phyloP scores from a whole-genome alignment of 1,140 invertebrate genomes.

The Hermatobates lingyangjiaoensis region DNA sequence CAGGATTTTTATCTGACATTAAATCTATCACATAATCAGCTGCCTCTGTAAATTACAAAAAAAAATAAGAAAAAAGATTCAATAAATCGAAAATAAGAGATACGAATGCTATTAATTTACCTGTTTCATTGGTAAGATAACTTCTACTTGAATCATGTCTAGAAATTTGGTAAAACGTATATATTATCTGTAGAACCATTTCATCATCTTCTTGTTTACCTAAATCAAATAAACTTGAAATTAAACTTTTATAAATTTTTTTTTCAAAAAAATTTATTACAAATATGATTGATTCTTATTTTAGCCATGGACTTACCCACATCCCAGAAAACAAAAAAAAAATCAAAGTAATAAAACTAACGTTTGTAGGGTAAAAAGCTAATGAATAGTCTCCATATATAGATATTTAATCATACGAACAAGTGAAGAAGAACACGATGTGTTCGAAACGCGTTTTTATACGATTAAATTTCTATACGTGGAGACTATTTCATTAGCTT shows the following conservation, averaged over 20 bases:
- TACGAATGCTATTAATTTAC: slow-evolving; percentile 21
- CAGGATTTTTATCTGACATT: slow-evolving; percentile 89
- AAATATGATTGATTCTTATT: not conserved
- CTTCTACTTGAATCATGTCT: slow-evolving; percentile 64
- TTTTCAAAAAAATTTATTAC: not conserved
- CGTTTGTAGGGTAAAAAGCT: too few species aligned
- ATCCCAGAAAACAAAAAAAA: too few species aligned
- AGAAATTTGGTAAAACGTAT: slow-evolving; percentile 83
- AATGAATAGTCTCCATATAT: too few species aligned
- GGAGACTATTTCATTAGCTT: too few species aligned
- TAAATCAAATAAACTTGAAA: slow-evolving; percentile 20
- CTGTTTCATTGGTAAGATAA: slow-evolving; percentile 62
- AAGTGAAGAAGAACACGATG: too few species aligned
- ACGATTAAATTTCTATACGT: too few species aligned
- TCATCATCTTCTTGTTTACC: slow-evolving; percentile 95
- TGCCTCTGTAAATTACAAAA: slow-evolving; percentile 16
- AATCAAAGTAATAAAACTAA: too few species aligned
- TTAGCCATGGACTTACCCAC: too few species aligned
- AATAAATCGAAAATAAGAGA: slow-evolving; percentile 9
- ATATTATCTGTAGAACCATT: slow-evolving; percentile 85
- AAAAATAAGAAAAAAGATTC: slow-evolving; percentile 8
- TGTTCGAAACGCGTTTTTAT: too few species aligned
- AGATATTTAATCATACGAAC: too few species aligned
- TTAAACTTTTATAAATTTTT: not conserved
- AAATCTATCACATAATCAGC: slow-evolving; percentile 90